Conservation (phyloP, 2,113 vertebrate species). For the Elanoides forficatus region DNA sequence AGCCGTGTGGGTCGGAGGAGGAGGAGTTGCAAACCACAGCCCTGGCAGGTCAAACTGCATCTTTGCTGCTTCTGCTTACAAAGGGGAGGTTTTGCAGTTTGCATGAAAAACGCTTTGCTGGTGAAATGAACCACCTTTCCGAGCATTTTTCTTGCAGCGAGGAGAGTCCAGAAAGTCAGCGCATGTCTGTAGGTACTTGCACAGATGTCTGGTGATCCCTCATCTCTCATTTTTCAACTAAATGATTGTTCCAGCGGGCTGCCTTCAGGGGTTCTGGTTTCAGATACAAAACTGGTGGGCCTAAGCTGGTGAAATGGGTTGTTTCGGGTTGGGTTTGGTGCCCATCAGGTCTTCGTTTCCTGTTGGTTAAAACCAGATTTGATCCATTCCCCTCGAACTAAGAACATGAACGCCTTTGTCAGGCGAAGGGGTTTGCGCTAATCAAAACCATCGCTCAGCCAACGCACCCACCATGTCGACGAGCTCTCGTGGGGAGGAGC, state of each 20-base stretch:
- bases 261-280: no score
- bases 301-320: neutral
- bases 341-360: neutral
- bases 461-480: accelerated
- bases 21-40: neutral
- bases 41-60: accelerated
- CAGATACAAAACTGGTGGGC: neutral
- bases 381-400: neutral
- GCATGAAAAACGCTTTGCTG: neutral
- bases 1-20: neutral
- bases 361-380: neutral
- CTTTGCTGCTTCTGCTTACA: neutral
- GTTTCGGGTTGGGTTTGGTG: neutral
- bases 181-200: neutral
- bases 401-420: neutral
- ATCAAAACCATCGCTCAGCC: neutral
- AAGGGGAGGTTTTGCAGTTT: neutral
- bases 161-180: neutral
- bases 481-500: neutral
- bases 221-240: neutral
- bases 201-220: neutral
- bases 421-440: neutral
- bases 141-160: neutral
- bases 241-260: neutral
- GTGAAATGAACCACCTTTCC: no score